Evolutionary conservation across 2,888 invertebrate genomes (phyloP), one percentile per base, ranked within the genome.

Genomic region (Cheilosia impressa): DNA sequence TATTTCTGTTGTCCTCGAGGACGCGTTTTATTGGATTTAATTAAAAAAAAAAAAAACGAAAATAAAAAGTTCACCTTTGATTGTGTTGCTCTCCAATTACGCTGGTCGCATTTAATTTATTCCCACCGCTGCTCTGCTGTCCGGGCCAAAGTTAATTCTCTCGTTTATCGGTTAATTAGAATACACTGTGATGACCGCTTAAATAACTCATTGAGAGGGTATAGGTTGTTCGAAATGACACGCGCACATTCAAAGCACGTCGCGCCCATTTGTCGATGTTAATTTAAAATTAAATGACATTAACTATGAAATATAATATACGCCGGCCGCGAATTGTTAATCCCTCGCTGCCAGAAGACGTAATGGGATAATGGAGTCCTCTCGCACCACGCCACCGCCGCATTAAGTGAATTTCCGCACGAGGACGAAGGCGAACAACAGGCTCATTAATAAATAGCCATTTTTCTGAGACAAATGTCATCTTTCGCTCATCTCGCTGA

Each of bases 261-360:
- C 50, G 52, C 50, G 38, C 27, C 55, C 53, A 53, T 77, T 69
- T 60, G 34, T 47, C 62, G 69, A 69, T 55, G 69, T 62, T 65
- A 69, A 77, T 69, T 69, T 69, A 47, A 77, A 77, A 77, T 69
- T 34, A 69, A 69, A 69, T 55, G 52, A 34, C 76, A 76, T 45
- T 45, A 68, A 76, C 62, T 62, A 4, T 22, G 7, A 19, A 10
- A 43, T 43, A 45, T n/a, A 9, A 22, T 17, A 24, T 5, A 5
- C 24, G 22, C 0, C 41, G 17, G 3, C 38, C 50, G 27, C 13
- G 17, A 17, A 55, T 55, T 68, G 55, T 55, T 55, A 53, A 43
- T 53, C 63, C 7, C 45, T 38, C 4, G 38, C 10, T 45, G 4
- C 22, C 52, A 19, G 22, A 73, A 63, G 73, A 55, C 45, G 22